These are phyloP conservation scores for Hyppa rectilinea DNA, from an alignment of 2,888 invertebrate species.

Conservation along the genomic window DNA sequence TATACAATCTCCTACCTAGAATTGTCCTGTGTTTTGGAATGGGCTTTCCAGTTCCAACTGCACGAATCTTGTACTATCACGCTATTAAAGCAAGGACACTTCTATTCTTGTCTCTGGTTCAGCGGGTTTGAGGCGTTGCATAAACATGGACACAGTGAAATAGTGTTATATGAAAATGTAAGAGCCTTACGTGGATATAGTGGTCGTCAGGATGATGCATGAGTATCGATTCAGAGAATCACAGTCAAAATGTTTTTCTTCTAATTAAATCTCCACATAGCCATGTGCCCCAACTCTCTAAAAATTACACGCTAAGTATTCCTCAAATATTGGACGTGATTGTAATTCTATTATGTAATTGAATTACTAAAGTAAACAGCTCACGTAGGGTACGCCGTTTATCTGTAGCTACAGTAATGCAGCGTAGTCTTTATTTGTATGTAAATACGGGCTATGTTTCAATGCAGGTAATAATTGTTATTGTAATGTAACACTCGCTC, in stretches of 20 bases:
- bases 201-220: background rate
- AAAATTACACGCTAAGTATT: slow-evolving; percentile 50
- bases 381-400: slow-evolving; percentile 59
- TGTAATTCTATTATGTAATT: slow-evolving; percentile 77
- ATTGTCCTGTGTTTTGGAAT: slow-evolving; percentile 34
- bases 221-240: slow-evolving; percentile 20
- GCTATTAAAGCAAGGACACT: slow-evolving; percentile 33
- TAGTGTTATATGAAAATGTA: slow-evolving; percentile 18
- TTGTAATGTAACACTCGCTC: slow-evolving; percentile 85
- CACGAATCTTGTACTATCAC: slow-evolving; percentile 37
- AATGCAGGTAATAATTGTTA: slow-evolving; percentile 77
- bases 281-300: slow-evolving; percentile 2
- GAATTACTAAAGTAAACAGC: slow-evolving; percentile 82
- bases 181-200: slow-evolving; percentile 1
- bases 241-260: slow-evolving; percentile 16
- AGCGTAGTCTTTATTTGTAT: slow-evolving; percentile 70
- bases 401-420: slow-evolving; percentile 58
- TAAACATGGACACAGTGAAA: slow-evolving; percentile 36
- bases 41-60: slow-evolving; percentile 32
- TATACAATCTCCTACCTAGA: slow-evolving; percentile 56
- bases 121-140: slow-evolving; percentile 31
- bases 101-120: slow-evolving; percentile 13
- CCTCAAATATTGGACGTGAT: slow-evolving; percentile 64
- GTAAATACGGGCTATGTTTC: slow-evolving; percentile 70
- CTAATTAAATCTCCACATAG: slow-evolving; percentile 10